A percentile compares a stretch with the other conserved stretches of the same genome.
These are phyloP conservation scores for Bombus vancouverensis DNA, from an alignment of 1,140 invertebrate genomes.

Conservation along the genomic window DNA sequence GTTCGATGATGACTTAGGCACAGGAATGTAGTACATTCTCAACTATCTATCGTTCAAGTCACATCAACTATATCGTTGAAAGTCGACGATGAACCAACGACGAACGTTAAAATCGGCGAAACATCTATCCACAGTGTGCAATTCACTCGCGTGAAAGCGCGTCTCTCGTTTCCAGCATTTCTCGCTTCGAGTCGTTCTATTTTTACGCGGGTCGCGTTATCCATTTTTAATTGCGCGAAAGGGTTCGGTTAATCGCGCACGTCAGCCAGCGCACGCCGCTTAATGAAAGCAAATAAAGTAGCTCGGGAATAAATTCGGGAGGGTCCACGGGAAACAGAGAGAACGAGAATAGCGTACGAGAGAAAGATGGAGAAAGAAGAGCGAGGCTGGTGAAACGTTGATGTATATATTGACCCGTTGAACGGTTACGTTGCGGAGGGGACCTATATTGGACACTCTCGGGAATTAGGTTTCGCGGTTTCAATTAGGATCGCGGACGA, in stretches of 20 bases:
- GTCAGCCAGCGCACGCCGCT: constrained; percentile 39
- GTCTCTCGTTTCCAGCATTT: not conserved
- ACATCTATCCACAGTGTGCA: not conserved
- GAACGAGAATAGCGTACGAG: not conserved
- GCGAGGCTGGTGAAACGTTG: constrained; percentile 37
- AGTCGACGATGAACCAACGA: not conserved
- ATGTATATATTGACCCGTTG: constrained; percentile 53
- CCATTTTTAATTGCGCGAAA: constrained; percentile 47
- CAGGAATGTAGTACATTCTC: not conserved
- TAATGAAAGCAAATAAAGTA: constrained; percentile 57
- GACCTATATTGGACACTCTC: constrained; percentile 56
- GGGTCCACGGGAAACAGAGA: constrained; percentile 8
- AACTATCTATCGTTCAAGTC: not conserved
- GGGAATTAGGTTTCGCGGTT: constrained; percentile 57
- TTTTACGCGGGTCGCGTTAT: constrained; percentile 22
- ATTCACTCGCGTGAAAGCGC: not conserved
- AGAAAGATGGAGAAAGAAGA: not conserved
- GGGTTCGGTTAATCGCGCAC: constrained; percentile 35
- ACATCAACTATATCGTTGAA: not conserved
- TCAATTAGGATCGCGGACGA: constrained; percentile 57
- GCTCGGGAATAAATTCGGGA: constrained; percentile 41
- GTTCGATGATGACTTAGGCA: too few species aligned
- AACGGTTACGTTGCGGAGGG: constrained; percentile 36
- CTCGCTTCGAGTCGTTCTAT: constrained; percentile 11
- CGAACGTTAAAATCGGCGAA: not conserved